These are phyloP conservation scores for Actias luna DNA, from an alignment of 2,888 invertebrate genomes.

Conservation along the genomic window DNA sequence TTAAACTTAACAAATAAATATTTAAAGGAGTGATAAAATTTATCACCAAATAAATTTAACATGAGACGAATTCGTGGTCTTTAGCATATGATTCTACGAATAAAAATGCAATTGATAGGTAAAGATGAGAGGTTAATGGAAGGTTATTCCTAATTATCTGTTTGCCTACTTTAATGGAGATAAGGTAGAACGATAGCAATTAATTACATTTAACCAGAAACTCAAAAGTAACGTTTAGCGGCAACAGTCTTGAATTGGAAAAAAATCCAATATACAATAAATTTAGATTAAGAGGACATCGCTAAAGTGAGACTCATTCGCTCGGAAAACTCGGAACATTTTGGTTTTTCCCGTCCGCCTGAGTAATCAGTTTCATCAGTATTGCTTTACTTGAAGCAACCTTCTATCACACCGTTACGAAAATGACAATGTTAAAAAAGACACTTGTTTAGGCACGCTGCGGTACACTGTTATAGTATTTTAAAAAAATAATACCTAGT, in stretches of 20 bases:
- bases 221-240: not conserved
- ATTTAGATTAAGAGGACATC: slow-evolving; percentile 31
- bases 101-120: too few relatives aligned
- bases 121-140: too few relatives aligned
- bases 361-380: slow-evolving; percentile 40
- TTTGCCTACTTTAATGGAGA: not conserved
- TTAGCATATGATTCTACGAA: too few relatives aligned
- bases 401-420: slow-evolving; percentile 29
- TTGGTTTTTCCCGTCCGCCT: slow-evolving; percentile 26
- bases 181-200: not conserved
- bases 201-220: not conserved
- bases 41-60: too few relatives aligned
- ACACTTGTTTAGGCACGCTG: not conserved
- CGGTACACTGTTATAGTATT: too few relatives aligned
- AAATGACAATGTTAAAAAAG: not conserved
- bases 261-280: slow-evolving; percentile 28
- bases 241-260: slow-evolving; percentile 6
- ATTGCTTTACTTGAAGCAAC: slow-evolving; percentile 33
- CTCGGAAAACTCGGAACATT: slow-evolving; percentile 32
- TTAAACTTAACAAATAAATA: too few relatives aligned
- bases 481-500: too few relatives aligned
- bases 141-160: too few relatives aligned
- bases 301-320: slow-evolving; percentile 8
- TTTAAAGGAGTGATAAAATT: too few relatives aligned
- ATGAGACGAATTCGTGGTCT: too few relatives aligned